Evolutionary conservation across 2,888 invertebrate genomes (phyloP).

Genomic region (Hyposoter didymator): DNA sequence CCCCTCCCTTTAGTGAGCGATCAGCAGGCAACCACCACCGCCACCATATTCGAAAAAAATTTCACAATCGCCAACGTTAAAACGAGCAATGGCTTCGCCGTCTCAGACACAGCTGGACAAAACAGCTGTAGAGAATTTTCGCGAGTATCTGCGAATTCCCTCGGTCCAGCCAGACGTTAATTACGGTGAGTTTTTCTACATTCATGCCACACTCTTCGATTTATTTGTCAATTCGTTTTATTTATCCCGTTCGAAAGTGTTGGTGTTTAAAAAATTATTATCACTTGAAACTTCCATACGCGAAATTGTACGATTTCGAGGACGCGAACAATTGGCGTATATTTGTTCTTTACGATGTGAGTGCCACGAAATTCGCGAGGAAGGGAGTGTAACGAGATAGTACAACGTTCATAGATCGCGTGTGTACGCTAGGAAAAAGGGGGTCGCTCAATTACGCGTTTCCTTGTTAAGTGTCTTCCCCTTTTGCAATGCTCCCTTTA

Average conservation of each 20-base stretch:
- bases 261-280: neutral
- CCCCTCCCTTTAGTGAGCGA: constrained; percentile 64
- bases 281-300: neutral
- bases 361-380: constrained; percentile 22
- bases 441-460: constrained; percentile 74
- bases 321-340: neutral
- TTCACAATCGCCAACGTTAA: constrained; percentile 55
- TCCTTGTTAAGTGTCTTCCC: constrained; percentile 71
- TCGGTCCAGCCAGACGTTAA: constrained; percentile 95
- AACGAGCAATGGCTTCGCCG: constrained; percentile 71
- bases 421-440: constrained; percentile 66
- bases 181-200: constrained; percentile 89
- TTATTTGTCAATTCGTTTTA: neutral
- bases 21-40: constrained; percentile 55
- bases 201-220: neutral
- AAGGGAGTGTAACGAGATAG: constrained; percentile 43
- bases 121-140: constrained; percentile 90
- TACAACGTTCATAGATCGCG: constrained; percentile 50
- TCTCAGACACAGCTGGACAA: constrained; percentile 80
- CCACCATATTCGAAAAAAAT: constrained; percentile 1
- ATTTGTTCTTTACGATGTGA: neutral
- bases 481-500: constrained; percentile 4
- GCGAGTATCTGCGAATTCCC: constrained; percentile 93
- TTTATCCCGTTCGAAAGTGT: neutral
- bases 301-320: neutral